Evolutionary conservation across 2,113 vertebrate species (phyloP).

Genomic region (Phylloscopus whistleri): DNA sequence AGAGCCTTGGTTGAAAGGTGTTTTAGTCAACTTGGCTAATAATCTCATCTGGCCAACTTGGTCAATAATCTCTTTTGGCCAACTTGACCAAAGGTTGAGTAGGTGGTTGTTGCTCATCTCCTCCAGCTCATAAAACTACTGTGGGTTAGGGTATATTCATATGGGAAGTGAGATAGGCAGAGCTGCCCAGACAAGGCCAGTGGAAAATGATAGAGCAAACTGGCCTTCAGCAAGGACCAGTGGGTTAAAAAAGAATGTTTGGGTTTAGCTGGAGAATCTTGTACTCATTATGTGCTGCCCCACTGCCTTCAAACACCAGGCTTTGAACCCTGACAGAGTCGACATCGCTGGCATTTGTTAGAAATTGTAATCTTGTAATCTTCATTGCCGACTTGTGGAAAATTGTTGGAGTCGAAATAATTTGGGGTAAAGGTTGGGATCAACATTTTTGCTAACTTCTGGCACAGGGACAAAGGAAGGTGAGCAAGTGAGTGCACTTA

Average conservation of each 20-base stretch:
- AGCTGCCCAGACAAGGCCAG: neutral
- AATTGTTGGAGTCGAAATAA: neutral
- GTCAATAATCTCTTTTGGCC: neutral
- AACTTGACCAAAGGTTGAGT: neutral
- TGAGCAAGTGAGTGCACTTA: neutral
- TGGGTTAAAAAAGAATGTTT: neutral
- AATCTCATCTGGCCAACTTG: neutral
- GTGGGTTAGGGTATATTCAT: neutral
- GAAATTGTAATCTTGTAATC: neutral
- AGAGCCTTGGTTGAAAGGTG: neutral
- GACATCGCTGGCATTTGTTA: neutral
- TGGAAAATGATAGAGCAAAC: neutral
- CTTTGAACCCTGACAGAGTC: neutral
- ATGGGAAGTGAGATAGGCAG: neutral
- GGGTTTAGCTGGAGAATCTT: neutral
- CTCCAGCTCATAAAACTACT: neutral
- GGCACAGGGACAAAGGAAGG: neutral
- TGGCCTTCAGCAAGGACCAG: neutral
- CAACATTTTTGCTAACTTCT: neutral
- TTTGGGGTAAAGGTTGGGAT: neutral
- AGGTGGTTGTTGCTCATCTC: neutral
- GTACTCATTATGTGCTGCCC: neutral
- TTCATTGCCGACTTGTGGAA: neutral
- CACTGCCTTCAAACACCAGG: neutral
- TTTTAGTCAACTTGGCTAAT: neutral